Base-by-base conservation (phyloP, 2,888 invertebrate genomes). In the Nymphalis urticae region DNA sequence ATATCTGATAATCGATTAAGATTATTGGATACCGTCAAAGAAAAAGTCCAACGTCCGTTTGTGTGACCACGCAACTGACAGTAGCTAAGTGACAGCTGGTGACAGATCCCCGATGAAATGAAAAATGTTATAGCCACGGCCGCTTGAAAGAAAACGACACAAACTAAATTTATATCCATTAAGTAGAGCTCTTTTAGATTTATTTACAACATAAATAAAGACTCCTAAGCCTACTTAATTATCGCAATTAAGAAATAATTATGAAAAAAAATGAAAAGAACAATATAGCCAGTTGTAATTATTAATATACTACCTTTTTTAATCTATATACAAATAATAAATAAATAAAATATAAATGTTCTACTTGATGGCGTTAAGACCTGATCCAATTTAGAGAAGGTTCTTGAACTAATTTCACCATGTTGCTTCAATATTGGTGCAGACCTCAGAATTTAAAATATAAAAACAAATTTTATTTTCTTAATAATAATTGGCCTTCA, bases 21-120 rank as follows among this genome's bases (percentile, higher is more conserved):
- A 56, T 56, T 36, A 36, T 56, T n/a, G 7, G n/a, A 36, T 56
- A 7, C n/a, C 3, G 8, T 56, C 27, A n/a, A n/a, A 56, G 32
- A 56, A 56, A 56, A 56, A 56, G 32, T 56, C 32, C 2, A 32
- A 56, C 32, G 56, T 56, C 27, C 56, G 32, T 56, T 32, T 56
- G n/a, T 56, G 56, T 17, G 32, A 56, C 16, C 54, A 27, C 7
- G 56, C 56, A 56, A 32, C 36, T 56, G 56, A 27, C 56, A 36
- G 56, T 56, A 36, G 32, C 27, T 32, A 56, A 56, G 32, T 56
- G 56, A 56, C 56, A 56, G 56, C 56, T 32, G 32, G 32, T 56
- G 56, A 56, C 56, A 56, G 56, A 56, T 56, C n/a, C 56, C 36
- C 56, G 56, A 36, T 56, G 56, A 56, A 56, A 56, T 56, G 56